Conservation (phyloP, 2,113 vertebrate genomes). For the Rattus rattus region DNA sequence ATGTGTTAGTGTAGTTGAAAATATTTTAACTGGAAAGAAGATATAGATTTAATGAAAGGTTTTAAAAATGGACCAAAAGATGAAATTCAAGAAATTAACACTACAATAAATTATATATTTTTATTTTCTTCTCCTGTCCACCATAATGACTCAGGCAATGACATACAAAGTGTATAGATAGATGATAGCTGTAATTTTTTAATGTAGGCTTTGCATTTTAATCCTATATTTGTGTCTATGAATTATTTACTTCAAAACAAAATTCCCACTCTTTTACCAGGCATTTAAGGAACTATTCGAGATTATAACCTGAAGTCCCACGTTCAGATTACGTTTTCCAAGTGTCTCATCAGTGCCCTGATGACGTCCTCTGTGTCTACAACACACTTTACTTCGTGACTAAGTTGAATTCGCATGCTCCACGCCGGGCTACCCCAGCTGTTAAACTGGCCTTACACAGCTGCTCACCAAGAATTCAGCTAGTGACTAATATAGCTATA, state of each 20-base stretch:
- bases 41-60: neutral
- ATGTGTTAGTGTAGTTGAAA: neutral
- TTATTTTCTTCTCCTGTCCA: neutral
- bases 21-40: slow-evolving; percentile 13
- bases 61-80: slow-evolving; percentile 31
- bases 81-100: slow-evolving; percentile 44
- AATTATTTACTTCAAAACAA: slow-evolving; percentile 16
- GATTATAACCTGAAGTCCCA: slow-evolving; percentile 79
- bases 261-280: slow-evolving; percentile 66
- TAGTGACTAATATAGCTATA: slow-evolving; percentile 83
- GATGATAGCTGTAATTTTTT: neutral
- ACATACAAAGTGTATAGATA: neutral
- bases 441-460: slow-evolving; percentile 86
- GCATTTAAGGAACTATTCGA: slow-evolving; percentile 80
- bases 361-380: slow-evolving; percentile 73
- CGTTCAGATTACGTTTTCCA: slow-evolving; percentile 77
- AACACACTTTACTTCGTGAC: slow-evolving; percentile 78
- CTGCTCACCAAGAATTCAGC: slow-evolving; percentile 86
- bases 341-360: slow-evolving; percentile 85
- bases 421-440: slow-evolving; percentile 83
- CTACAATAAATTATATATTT: neutral
- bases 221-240: slow-evolving; percentile 25
- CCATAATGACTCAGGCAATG: neutral
- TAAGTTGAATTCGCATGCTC: slow-evolving; percentile 81
- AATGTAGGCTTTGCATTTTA: slow-evolving; percentile 26